Evolutionary conservation across 2,113 vertebrate genomes (phyloP).

Genomic region (Archocentrus centrarchus): DNA sequence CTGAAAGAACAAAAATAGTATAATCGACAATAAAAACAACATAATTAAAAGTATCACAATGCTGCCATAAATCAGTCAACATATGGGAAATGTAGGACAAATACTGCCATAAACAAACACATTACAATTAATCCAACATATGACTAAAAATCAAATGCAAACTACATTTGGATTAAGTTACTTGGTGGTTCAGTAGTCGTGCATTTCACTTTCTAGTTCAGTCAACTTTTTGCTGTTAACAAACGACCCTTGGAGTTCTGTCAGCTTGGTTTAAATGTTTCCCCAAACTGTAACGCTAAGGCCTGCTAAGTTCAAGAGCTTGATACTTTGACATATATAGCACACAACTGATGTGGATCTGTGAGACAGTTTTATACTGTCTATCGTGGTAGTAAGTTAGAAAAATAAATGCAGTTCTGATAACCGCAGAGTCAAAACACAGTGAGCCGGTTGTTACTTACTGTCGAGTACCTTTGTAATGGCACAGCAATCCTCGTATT

Average conservation of each 20-base stretch:
- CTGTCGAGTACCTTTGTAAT: constrained; percentile 84
- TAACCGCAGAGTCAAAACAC: not conserved
- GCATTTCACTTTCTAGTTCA: too few relatives aligned
- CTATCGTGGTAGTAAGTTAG: not conserved
- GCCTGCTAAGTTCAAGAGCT: too few relatives aligned
- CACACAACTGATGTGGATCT: not conserved
- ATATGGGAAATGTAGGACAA: not conserved
- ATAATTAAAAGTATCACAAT: not conserved
- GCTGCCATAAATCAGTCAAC: not conserved
- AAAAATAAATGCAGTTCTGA: not conserved
- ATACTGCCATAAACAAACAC: not conserved
- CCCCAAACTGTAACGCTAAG: too few relatives aligned
- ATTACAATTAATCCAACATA: not conserved
- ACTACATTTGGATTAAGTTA: too few relatives aligned
- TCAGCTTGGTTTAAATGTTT: too few relatives aligned
- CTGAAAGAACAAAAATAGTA: not conserved
- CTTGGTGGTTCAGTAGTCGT: too few relatives aligned
- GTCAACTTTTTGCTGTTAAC: too few relatives aligned
- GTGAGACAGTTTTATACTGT: not conserved
- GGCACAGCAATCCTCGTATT: constrained; percentile 80
- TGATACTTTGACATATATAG: too few relatives aligned
- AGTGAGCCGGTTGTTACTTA: constrained; percentile 50
- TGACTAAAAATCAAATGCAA: too few relatives aligned
- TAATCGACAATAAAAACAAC: not conserved
- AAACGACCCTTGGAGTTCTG: too few relatives aligned